Conservation (phyloP, 2,888 invertebrate species). For the Drosophila leonis region DNA sequence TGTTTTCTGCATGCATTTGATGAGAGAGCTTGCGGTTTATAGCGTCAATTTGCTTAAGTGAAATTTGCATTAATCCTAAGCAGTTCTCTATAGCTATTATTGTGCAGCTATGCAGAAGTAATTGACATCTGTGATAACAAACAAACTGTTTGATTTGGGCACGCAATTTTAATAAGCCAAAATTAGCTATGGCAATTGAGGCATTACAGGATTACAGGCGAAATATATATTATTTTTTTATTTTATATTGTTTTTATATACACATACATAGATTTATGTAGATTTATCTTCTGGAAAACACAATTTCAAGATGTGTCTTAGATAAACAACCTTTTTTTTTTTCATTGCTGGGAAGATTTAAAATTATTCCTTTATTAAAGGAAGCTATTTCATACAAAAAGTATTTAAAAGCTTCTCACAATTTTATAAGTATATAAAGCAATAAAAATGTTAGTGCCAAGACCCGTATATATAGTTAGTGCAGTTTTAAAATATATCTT, state of each 20-base stretch:
- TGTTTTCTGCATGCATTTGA: constrained; percentile 40
- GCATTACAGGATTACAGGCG: background rate
- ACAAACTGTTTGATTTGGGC: constrained; percentile 40
- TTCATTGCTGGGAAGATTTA: too few species aligned
- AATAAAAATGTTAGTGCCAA: background rate
- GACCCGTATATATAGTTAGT: background rate
- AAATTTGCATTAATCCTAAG: constrained; percentile 76
- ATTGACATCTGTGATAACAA: constrained; percentile 63
- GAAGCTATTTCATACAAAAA: too few species aligned
- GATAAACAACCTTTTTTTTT: too few species aligned
- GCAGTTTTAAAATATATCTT: background rate
- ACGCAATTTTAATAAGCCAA: constrained; percentile 7
- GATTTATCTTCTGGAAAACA: too few species aligned
- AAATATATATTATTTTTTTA: too few species aligned
- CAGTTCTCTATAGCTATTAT: constrained; percentile 46
- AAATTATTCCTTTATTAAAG: too few species aligned
- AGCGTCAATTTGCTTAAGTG: constrained; percentile 71
- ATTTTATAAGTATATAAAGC: background rate
- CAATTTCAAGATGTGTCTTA: too few species aligned
- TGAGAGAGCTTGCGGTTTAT: constrained; percentile 62
- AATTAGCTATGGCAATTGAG: constrained; percentile 28
- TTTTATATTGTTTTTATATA: too few species aligned
- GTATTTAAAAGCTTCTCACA: too few species aligned
- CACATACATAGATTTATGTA: too few species aligned
- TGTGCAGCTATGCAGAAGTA: constrained; percentile 60